phyloP scores from a whole-genome alignment of 2,888 invertebrate species.

The Fragum sueziense region DNA sequence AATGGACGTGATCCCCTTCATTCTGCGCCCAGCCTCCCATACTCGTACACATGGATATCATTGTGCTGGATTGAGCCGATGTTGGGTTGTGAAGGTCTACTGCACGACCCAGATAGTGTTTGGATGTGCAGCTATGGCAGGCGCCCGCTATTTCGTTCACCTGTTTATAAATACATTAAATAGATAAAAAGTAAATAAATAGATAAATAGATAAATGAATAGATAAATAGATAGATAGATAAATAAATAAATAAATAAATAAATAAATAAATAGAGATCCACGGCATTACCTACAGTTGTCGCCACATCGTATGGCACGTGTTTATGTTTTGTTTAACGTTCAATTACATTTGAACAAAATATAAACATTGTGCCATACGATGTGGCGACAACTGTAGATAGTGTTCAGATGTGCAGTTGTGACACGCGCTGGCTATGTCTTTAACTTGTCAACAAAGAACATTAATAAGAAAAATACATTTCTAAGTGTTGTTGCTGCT shows the following conservation, averaged over 20 bases:
- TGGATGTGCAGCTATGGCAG: slow-evolving; percentile 66
- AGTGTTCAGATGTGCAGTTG: slow-evolving; percentile 66
- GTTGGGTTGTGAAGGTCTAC: slow-evolving; percentile 60
- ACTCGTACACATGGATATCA: slow-evolving; percentile 45
- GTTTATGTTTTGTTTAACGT: too few species aligned
- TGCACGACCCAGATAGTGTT: slow-evolving; percentile 66
- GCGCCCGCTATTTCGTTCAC: slow-evolving; percentile 71
- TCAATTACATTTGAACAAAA: too few species aligned
- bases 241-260: not conserved
- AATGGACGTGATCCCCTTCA: slow-evolving; percentile 67
- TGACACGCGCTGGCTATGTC: slow-evolving; percentile 71
- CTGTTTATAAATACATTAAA: slow-evolving; percentile 31
- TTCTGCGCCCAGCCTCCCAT: slow-evolving; percentile 63
- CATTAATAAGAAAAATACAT: too few species aligned
- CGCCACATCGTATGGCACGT: too few species aligned
- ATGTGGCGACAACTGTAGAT: too few species aligned
- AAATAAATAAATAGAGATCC: not conserved
- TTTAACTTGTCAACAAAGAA: slow-evolving; percentile 63
- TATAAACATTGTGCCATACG: too few species aligned
- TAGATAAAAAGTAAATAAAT: too few species aligned
- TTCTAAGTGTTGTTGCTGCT: too few species aligned
- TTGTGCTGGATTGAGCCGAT: slow-evolving; percentile 17
- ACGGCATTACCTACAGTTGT: not conserved
- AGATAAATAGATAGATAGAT: too few species aligned
- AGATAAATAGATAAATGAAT: too few species aligned